phyloP scores from a whole-genome alignment of 2,113 vertebrate species.

The Mormyrus iriodes region DNA sequence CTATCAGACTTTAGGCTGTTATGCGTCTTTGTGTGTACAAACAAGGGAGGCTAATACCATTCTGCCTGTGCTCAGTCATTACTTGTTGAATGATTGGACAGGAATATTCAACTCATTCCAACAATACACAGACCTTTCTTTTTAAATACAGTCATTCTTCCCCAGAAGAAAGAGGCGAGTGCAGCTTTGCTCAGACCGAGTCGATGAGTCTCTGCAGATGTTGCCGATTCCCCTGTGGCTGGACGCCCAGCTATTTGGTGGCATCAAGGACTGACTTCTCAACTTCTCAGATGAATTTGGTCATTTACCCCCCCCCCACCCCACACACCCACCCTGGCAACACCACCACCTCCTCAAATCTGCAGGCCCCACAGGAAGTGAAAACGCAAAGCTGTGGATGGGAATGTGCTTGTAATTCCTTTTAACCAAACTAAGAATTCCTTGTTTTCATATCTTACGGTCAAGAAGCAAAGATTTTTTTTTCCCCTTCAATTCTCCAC shows the following conservation, averaged over 20 bases:
- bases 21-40: background rate
- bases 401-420: background rate
- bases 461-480: background rate
- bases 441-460: background rate
- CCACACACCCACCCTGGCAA: background rate
- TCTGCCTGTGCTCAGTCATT: background rate
- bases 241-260: background rate
- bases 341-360: background rate
- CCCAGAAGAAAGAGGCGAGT: background rate
- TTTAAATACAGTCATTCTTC: no score
- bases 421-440: background rate
- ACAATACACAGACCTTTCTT: background rate
- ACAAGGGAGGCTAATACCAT: background rate
- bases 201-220: background rate
- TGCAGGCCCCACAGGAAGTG: background rate
- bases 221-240: background rate
- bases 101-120: background rate
- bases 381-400: conserved; percentile 16
- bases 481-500: background rate
- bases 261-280: background rate
- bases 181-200: background rate
- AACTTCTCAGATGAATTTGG: background rate
- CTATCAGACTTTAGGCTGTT: background rate
- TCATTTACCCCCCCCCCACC: background rate
- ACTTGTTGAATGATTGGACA: background rate